Evolutionary conservation across 2,888 invertebrate genomes (phyloP), one percentile per base, ranked within the genome.

Genomic region (Eupelmus urozonus): DNA sequence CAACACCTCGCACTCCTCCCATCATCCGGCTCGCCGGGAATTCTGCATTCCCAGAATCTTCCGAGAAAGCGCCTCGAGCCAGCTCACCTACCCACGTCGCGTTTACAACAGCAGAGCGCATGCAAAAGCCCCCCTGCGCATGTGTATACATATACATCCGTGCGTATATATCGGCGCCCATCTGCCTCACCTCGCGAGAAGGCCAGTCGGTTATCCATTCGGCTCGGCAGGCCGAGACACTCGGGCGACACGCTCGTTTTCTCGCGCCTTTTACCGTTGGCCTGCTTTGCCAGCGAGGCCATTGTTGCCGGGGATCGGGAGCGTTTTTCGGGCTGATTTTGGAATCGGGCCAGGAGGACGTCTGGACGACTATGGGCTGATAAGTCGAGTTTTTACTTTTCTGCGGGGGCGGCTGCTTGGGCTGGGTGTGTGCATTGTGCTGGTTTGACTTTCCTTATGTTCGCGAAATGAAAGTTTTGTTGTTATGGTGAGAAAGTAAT

Each of bases 41-140:
- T 69, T 66, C 80, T 72, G 66, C 18, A 51, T 78, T 80, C 78
- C 51, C 57, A 71, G 80, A 53, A 80, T 78, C 67, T 80, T 80
- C 80, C 67, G 34, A 80, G 78, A 80, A 80, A 62, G 74, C n/a
- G 53, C 53, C 7, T 27, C 27, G 29, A 75, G 51, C 27, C 27
- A 65, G 13, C n/a, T 2, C 66, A 27, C 34, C 34, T 2, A n/a
- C 53, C 67, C 49, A 57, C n/a, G n/a, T n/a, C n/a, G n/a, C n/a
- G n/a, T n/a, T n/a, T n/a, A n/a, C n/a, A n/a, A n/a, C n/a, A n/a
- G n/a, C n/a, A n/a, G n/a, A n/a, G 7, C 55, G 23, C 20, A 57
- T 23, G 49, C 34, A 67, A 53, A 55, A 55, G 13, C 11, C 53
- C 42, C 13, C 53, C 63, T 62, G 40, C 40, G 20, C 51, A 59